Percentiles rank a stretch among this genome's conserved stretches.
Conservation (phyloP, 2,113 vertebrate species). For the Serinus canaria region DNA sequence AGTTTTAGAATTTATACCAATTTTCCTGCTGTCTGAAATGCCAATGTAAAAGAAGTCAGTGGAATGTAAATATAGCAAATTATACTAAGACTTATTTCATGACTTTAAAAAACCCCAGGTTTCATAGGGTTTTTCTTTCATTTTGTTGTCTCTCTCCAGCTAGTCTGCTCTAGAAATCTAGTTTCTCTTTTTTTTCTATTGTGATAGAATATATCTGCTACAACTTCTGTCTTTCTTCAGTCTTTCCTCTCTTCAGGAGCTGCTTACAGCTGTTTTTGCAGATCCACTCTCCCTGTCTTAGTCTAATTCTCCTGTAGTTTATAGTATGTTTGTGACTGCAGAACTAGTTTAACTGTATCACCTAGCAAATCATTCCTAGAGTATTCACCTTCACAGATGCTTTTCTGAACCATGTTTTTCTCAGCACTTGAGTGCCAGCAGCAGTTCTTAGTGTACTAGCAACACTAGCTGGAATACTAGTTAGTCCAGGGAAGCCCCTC, state of each 20-base stretch:
- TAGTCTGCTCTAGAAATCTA: not conserved
- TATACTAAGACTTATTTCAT: not conserved
- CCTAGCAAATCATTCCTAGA: not conserved
- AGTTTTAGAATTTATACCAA: not conserved
- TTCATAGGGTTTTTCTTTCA: not conserved
- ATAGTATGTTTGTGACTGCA: not conserved
- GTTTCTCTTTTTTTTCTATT: not conserved
- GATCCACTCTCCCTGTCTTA: not conserved
- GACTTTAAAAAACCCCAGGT: accelerated
- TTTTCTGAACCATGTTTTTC: not conserved
- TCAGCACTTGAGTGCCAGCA: not conserved
- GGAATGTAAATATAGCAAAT: not conserved
- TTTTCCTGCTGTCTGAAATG: not conserved
- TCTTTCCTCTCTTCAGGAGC: not conserved
- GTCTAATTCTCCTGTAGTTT: not conserved
- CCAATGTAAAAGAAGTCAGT: not conserved
- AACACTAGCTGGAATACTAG: accelerated
- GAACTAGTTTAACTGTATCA: not conserved
- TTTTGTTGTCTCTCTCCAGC: not conserved
- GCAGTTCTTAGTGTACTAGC: not conserved
- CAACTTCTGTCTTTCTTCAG: not conserved
- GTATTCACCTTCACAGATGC: not conserved
- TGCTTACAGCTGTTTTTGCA: not conserved
- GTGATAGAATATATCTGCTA: not conserved
- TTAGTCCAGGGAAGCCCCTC: not conserved